phyloP scores from a whole-genome alignment of 2,888 invertebrate genomes.

The Acleris sparsana region DNA sequence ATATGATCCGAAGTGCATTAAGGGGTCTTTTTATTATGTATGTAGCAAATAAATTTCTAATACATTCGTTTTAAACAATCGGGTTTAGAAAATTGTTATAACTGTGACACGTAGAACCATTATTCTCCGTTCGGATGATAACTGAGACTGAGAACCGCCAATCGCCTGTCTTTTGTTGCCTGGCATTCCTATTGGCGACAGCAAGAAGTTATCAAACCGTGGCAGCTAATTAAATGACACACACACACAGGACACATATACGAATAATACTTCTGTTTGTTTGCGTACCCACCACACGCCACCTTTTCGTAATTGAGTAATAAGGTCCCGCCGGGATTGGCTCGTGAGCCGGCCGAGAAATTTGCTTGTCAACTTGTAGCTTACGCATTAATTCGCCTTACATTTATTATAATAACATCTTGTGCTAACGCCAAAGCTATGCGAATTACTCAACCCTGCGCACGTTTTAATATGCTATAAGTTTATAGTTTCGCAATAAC shows the following conservation, averaged over 20 bases:
- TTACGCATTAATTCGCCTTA: slow-evolving; percentile 40
- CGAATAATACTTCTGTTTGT: slow-evolving; percentile 43
- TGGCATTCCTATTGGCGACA: slow-evolving; percentile 34
- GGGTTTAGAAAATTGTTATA: too few relatives aligned
- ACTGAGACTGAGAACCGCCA: slow-evolving; percentile 5
- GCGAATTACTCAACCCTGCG: slow-evolving; percentile 24
- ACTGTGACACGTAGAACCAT: too few relatives aligned
- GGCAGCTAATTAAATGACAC: slow-evolving; percentile 54
- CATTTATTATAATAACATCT: slow-evolving; percentile 32
- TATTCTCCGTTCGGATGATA: not conserved
- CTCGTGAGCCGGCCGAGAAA: slow-evolving; percentile 45
- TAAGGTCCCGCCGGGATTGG: slow-evolving; percentile 52
- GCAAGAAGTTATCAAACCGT: slow-evolving; percentile 50
- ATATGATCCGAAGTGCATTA: too few relatives aligned
- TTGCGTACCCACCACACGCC: slow-evolving; percentile 48
- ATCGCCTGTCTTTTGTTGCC: slow-evolving; percentile 20
- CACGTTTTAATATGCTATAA: not conserved
- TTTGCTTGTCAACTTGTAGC: slow-evolving; percentile 46
- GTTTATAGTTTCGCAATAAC: not conserved
- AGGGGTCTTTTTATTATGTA: too few relatives aligned
- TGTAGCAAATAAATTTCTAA: too few relatives aligned
- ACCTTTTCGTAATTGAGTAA: slow-evolving; percentile 61
- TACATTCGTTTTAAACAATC: too few relatives aligned
- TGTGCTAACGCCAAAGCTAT: slow-evolving; percentile 33
- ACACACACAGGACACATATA: slow-evolving; percentile 36